Evolutionary conservation across 1,140 invertebrate genomes (phyloP).

Genomic region (Habropoda laboriosa): DNA sequence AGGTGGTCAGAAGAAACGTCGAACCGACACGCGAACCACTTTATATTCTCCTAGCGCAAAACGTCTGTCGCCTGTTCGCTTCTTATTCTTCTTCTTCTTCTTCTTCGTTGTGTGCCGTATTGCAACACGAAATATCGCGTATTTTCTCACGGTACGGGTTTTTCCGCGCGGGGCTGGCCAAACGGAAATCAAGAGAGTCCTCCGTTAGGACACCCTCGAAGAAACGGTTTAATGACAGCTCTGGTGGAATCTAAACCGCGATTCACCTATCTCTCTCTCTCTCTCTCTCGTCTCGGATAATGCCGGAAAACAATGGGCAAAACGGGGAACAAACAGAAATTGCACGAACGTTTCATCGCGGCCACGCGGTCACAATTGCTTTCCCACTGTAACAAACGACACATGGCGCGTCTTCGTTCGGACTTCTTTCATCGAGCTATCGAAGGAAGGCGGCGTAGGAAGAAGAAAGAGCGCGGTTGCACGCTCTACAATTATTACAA

Average conservation of each 20-base stretch:
- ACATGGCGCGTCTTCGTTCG: slow-evolving; percentile 70
- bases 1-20: slow-evolving; percentile 35
- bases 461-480: slow-evolving; percentile 56
- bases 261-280: no score
- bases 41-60: not conserved
- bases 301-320: slow-evolving; percentile 75
- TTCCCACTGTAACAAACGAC: slow-evolving; percentile 67
- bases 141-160: slow-evolving; percentile 75
- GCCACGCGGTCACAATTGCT: slow-evolving; percentile 53
- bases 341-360: slow-evolving; percentile 34
- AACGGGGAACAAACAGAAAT: slow-evolving; percentile 52
- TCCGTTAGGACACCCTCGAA: slow-evolving; percentile 71
- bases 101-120: slow-evolving; percentile 18
- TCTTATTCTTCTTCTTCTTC: no score
- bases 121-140: slow-evolving; percentile 65
- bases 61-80: no score
- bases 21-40: slow-evolving; percentile 44
- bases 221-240: slow-evolving; percentile 75
- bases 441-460: slow-evolving; percentile 50
- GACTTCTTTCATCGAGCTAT: slow-evolving; percentile 40
- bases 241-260: slow-evolving; percentile 74
- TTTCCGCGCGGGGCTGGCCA: slow-evolving; percentile 53
- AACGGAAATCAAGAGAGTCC: slow-evolving; percentile 64
- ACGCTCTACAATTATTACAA: slow-evolving; percentile 79
- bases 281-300: slow-evolving; percentile 56